Conservation (phyloP, 1,140 invertebrate genomes). For the Drosophila virilis region DNA sequence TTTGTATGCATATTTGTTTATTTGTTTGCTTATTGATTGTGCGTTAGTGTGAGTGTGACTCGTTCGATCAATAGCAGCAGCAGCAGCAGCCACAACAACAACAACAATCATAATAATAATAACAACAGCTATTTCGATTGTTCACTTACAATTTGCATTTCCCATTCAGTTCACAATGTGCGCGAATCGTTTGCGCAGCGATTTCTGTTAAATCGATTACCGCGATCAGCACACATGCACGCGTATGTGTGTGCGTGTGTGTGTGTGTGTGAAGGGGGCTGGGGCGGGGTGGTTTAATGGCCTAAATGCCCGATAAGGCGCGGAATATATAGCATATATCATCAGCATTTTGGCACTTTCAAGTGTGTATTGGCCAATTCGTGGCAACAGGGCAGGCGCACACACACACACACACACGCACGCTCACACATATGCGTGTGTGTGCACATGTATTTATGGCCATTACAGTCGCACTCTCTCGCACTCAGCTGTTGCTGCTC, state of each 20-base stretch:
- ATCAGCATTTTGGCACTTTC: conserved; percentile 70
- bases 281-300: not conserved
- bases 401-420: not conserved
- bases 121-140: conserved; percentile 42
- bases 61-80: conserved; percentile 24
- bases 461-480: conserved; percentile 4
- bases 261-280: not conserved
- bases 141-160: conserved; percentile 59
- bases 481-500: conserved; percentile 14
- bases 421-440: no score
- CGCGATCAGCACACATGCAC: conserved; percentile 22
- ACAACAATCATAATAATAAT: conserved; percentile 20
- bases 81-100: not conserved
- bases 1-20: conserved; percentile 51
- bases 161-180: conserved; percentile 31
- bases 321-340: conserved; percentile 60
- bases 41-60: conserved; percentile 7
- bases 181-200: conserved; percentile 38
- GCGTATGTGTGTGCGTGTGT: no score
- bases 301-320: conserved; percentile 38
- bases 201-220: conserved; percentile 48
- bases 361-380: conserved; percentile 75
- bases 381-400: conserved; percentile 1
- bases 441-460: conserved; percentile 24
- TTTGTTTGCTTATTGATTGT: conserved; percentile 40